Evolutionary conservation across 2,797 vertebrate species (phyloP).

Genomic region (Diplodus puntazzo): DNA sequence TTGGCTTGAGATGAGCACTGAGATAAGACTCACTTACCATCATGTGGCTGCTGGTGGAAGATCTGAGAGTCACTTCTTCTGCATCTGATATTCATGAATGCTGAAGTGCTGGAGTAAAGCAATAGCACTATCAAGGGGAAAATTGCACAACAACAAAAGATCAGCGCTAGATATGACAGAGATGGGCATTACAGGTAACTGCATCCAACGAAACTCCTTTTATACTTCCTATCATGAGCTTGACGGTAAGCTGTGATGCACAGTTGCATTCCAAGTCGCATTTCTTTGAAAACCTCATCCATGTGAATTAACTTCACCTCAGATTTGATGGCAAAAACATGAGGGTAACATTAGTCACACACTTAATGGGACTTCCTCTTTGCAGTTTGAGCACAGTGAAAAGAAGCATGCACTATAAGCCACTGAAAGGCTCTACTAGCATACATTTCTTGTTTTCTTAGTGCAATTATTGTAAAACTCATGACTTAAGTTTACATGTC

Average conservation of each 20-base stretch:
- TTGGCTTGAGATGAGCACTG: neutral
- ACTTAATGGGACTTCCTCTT: constrained; percentile 7
- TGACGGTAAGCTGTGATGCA: constrained; percentile 2
- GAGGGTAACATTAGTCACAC: constrained; percentile 26
- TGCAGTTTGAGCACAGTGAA: neutral
- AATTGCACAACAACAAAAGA: constrained; percentile 33
- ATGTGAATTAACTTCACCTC: constrained; percentile 34
- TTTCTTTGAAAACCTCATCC: constrained; percentile 37
- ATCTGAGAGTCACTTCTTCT: constrained; percentile 44
- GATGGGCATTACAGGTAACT: constrained; percentile 41
- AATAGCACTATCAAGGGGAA: constrained; percentile 39
- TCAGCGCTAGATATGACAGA: constrained; percentile 15
- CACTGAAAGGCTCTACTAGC: neutral
- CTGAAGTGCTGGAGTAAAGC: constrained; percentile 40
- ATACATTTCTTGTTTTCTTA: neutral
- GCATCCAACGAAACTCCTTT: constrained; percentile 43
- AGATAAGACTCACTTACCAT: constrained; percentile 14
- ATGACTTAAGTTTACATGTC: constrained; percentile 1
- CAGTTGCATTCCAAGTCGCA: constrained; percentile 38
- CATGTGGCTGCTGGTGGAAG: constrained; percentile 26
- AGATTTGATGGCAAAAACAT: constrained; percentile 12
- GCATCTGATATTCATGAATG: constrained; percentile 25
- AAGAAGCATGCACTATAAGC: constrained; percentile 3
- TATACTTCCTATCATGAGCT: constrained; percentile 31
- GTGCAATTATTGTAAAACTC: constrained; percentile 5